phyloP scores from a whole-genome alignment of 1,140 invertebrate species.

The Rhynchophorus ferrugineus region DNA sequence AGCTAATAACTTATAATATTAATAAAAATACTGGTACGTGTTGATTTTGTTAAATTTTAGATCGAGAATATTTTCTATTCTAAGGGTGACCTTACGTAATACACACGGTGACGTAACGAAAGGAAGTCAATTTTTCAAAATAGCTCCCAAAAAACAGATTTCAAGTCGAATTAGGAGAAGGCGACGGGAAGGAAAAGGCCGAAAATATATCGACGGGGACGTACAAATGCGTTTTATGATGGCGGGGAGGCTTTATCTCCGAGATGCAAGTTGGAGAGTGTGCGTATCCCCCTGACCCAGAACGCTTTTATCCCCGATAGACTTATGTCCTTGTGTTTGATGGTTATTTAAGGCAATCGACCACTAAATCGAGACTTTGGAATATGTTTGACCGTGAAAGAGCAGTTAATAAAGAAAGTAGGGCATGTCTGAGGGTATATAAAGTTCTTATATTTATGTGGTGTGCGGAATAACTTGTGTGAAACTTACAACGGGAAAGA shows the following conservation, averaged over 20 bases:
- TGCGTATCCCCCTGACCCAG: not conserved
- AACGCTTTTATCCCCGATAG: not conserved
- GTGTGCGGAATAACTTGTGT: not conserved
- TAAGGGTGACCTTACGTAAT: too few species aligned
- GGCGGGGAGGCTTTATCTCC: not conserved
- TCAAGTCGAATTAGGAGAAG: too few species aligned
- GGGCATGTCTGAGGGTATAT: not conserved
- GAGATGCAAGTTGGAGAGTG: not conserved
- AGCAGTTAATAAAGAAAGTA: not conserved
- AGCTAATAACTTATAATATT: too few species aligned
- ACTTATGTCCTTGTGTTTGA: not conserved
- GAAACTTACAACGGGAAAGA: not conserved
- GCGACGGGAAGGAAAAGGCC: too few species aligned
- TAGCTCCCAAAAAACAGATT: too few species aligned
- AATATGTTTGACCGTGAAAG: not conserved
- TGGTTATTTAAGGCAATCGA: not conserved
- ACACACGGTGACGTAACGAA: too few species aligned
- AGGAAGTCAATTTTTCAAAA: too few species aligned
- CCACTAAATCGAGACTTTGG: not conserved
- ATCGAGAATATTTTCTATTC: too few species aligned
- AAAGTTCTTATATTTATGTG: not conserved
- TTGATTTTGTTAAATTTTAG: too few species aligned
- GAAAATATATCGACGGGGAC: not conserved
- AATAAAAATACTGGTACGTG: too few species aligned
- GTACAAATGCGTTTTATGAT: not conserved